A percentile compares a stretch with the other conserved stretches of the same genome.
Conservation (phyloP, 2,888 invertebrate species). For the Polia nebulosa region DNA sequence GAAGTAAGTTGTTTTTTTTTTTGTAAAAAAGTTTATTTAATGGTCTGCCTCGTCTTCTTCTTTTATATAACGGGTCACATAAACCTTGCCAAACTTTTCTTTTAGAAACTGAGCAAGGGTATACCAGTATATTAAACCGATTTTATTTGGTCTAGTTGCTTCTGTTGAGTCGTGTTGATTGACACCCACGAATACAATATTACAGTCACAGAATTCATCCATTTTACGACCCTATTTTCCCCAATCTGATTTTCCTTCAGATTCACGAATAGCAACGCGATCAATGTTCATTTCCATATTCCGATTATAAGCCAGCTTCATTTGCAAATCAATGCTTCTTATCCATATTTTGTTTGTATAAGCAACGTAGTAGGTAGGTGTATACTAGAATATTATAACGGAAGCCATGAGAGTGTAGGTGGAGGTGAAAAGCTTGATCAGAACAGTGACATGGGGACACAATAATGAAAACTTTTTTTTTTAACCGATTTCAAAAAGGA, state of each 20-base stretch:
- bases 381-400: background rate
- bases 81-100: no score
- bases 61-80: no score
- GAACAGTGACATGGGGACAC: no score
- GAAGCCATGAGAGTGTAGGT: background rate
- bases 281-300: slow-evolving; percentile 54
- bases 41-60: no score
- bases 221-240: slow-evolving; percentile 29
- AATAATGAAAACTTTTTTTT: no score
- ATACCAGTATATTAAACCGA: no score
- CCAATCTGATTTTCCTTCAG: slow-evolving; percentile 16
- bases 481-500: no score
- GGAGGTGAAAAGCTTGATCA: background rate
- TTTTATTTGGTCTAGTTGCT: background rate
- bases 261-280: slow-evolving; percentile 34
- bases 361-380: background rate
- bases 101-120: no score
- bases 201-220: background rate
- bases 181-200: background rate
- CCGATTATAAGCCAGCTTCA: slow-evolving; percentile 40
- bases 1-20: no score
- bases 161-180: background rate
- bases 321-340: slow-evolving; percentile 53
- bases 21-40: no score
- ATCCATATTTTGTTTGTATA: slow-evolving; percentile 37